Evolutionary conservation across 2,888 invertebrate genomes (phyloP), one percentile per base, ranked within the genome.

Genomic region (Microctonus brassicae): DNA sequence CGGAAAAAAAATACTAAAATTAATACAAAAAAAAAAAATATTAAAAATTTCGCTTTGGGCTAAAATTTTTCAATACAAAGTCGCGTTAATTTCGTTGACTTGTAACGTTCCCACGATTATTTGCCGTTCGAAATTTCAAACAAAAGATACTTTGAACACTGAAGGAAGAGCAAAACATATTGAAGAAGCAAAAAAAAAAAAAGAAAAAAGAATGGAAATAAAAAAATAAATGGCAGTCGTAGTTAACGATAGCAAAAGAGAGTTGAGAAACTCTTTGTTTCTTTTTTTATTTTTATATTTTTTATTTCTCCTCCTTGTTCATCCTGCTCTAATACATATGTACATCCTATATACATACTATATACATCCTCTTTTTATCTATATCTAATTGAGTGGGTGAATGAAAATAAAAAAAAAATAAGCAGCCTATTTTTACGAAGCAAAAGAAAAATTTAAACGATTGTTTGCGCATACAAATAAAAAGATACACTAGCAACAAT

Each of bases 41-140:
- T n/a, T 3, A 10, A 2, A 26, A 55, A 22, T 26, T 13, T 22
- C 55, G 62, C 73, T 68, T 42, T 57, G 29, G 75, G 71, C 69
- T 52, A 72, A 71, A 69, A 72, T 71, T 73, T 71, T 69, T 71
- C 58, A 39, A n/a, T n/a, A 4, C 39, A n/a, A 69, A 69, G 66
- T 42, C 47, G 70, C 65, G 61, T 65, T 73, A 72, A 73, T 75
- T 75, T 72, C 60, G 62, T 72, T 65, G 52, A 26, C 39, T 58
- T 62, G 29, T 42, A 61, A 64, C 64, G 73, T 74, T 74, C 74
- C 70, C 76, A 74, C 75, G 76, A 75, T 76, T 74, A 75, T 75
- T 73, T 69, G 62, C 69, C 62, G 58, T 36, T 64, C 60, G 64
- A 71, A 68, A 67, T 73, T 24, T 74, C 71, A 64, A 70, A 36